Evolutionary conservation across 2,888 invertebrate genomes (phyloP), one percentile per base, ranked within the genome.

Genomic region (Muschampia plurimacula): DNA sequence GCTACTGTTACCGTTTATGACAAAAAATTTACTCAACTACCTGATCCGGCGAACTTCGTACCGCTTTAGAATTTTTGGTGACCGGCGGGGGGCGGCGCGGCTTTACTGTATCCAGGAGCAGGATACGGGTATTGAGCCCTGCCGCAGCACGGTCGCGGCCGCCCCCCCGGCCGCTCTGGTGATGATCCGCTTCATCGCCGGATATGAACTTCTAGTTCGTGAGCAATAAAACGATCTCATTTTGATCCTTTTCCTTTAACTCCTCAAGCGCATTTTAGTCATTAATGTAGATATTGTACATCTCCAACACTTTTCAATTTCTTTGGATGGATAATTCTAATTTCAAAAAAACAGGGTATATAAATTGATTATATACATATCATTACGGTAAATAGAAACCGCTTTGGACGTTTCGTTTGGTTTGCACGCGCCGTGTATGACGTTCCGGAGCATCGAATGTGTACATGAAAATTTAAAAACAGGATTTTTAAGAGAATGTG

Each of bases 21-120:
- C n/a, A n/a, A n/a, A n/a, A n/a, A n/a, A n/a, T n/a, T n/a, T n/a
- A n/a, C n/a, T n/a, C n/a, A n/a, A n/a, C n/a, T n/a, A n/a, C n/a
- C n/a, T n/a, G n/a, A n/a, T n/a, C 97, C 98, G 98, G n/a, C n/a
- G n/a, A n/a, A n/a, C n/a, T n/a, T n/a, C n/a, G n/a, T n/a, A n/a
- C n/a, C n/a, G n/a, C n/a, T n/a, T n/a, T n/a, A n/a, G n/a, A n/a
- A n/a, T n/a, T n/a, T n/a, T n/a, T n/a, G n/a, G n/a, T n/a, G n/a
- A 98, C 98, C 97, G 96, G 96, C 96, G 96, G 96, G 96, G 91
- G 95, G 96, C 95, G 94, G 95, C 89, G 92, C 93, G 85, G 92
- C 94, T 81, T 90, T 94, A 73, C 88, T 95, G 81, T 95, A 95
- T 87, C 94, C 95, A 81, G 91, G 89, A 77, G 82, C 94, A 84